These are phyloP conservation scores for Atta texana DNA, from an alignment of 1,140 invertebrate species.

Conservation along the genomic window DNA sequence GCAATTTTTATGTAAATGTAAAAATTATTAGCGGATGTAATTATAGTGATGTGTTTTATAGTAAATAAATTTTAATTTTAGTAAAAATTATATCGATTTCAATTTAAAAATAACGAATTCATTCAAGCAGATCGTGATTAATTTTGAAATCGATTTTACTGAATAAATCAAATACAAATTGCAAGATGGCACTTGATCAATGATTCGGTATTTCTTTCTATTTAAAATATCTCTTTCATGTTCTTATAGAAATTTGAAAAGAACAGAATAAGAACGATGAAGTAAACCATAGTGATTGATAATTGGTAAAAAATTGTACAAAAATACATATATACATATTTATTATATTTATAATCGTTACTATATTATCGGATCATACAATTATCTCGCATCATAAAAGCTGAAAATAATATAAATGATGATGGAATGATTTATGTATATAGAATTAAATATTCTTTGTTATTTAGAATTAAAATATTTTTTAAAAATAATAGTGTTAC, in stretches of 20 bases:
- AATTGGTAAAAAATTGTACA: conserved; percentile 27
- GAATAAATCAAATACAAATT: not conserved
- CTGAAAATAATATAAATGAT: not conserved
- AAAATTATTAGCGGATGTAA: not conserved
- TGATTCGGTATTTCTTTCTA: not conserved
- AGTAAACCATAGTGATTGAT: conserved; percentile 5
- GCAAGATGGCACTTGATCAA: not conserved
- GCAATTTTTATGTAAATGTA: not conserved
- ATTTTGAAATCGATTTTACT: not conserved
- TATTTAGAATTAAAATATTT: conserved; percentile 55
- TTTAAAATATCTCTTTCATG: not conserved
- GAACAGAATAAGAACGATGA: not conserved
- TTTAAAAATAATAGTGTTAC: conserved; percentile 32
- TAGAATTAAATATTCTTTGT: conserved; percentile 24
- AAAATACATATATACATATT: conserved; percentile 61
- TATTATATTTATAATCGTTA: conserved; percentile 61
- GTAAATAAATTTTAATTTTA: not conserved
- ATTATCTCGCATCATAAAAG: conserved; percentile 22
- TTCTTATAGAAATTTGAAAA: not conserved
- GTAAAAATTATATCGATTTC: conserved; percentile 18
- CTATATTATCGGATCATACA: conserved; percentile 53
- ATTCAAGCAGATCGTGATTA: not conserved
- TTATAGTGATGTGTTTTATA: not conserved
- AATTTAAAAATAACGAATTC: not conserved
- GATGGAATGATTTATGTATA: conserved; percentile 37